phyloP scores from a whole-genome alignment of 2,888 invertebrate genomes.

The Aquatica leii region DNA sequence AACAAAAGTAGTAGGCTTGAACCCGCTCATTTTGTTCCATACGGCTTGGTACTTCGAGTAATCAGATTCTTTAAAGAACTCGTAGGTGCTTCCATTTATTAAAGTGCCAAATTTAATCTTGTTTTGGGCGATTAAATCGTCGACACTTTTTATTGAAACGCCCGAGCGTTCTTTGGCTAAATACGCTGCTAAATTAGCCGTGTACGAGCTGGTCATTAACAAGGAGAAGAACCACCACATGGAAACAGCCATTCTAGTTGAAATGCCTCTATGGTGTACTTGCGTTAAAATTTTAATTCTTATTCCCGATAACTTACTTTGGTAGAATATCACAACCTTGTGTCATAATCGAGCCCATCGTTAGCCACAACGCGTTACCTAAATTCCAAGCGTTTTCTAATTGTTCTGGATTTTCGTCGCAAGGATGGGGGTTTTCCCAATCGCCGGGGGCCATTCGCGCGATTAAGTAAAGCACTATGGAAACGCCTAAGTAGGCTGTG shows the following conservation, averaged over 20 bases:
- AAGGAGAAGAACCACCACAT: conserved; percentile 95
- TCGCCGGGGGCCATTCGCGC: conserved; percentile 88
- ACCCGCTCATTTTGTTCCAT: conserved; percentile 73
- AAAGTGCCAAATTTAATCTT: conserved; percentile 95
- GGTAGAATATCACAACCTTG: conserved; percentile 94
- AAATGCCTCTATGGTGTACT: conserved; percentile 74
- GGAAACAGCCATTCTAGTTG: conserved; percentile 86
- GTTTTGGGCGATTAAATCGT: conserved; percentile 90
- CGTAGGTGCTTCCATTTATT: conserved; percentile 87
- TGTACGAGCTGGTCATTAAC: conserved; percentile 92
- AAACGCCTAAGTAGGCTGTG: conserved; percentile 83
- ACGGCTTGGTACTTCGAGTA: conserved; percentile 45
- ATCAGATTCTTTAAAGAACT: conserved; percentile 74
- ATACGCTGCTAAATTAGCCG: conserved; percentile 94
- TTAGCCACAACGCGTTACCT: conserved; percentile 93
- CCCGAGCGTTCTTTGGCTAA: conserved; percentile 89
- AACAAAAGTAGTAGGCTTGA: conserved; percentile 82
- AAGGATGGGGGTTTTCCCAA: conserved; percentile 94
- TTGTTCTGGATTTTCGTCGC: conserved; percentile 84
- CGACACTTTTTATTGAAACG: conserved; percentile 87
- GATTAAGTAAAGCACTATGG: conserved; percentile 80
- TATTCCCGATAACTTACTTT: conserved; percentile 65
- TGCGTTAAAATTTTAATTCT: background rate
- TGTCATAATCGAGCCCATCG: conserved; percentile 90
- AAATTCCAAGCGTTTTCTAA: conserved; percentile 90